These are phyloP conservation scores for Acyrthosiphon pisum DNA, from an alignment of 1,140 invertebrate genomes.

Conservation along the genomic window DNA sequence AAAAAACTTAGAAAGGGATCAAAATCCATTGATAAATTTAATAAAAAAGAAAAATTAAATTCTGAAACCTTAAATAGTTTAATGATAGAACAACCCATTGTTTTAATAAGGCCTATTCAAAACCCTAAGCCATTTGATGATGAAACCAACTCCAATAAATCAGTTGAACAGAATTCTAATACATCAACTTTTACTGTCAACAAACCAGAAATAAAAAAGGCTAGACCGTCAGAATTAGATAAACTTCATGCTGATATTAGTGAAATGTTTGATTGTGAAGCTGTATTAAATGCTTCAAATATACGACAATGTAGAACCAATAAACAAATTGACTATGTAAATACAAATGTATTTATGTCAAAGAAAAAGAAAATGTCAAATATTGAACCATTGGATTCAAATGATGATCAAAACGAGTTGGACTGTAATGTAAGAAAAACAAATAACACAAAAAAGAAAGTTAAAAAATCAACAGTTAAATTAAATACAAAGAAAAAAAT, in stretches of 20 bases:
- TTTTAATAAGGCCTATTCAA: neutral
- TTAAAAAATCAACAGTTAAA: constrained; percentile 8
- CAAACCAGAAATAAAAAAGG: constrained; percentile 14
- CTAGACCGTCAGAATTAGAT: constrained; percentile 30
- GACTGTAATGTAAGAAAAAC: neutral
- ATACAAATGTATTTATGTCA: neutral
- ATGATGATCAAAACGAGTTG: neutral
- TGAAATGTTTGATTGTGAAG: constrained; percentile 34
- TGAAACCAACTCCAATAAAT: neutral
- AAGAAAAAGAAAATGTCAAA: neutral
- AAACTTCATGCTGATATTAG: constrained; percentile 51
- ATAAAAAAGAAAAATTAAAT: neutral
- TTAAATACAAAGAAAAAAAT: neutral
- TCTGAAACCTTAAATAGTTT: neutral
- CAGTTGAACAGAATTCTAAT: neutral
- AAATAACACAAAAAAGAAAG: neutral
- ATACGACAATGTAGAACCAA: constrained; percentile 39
- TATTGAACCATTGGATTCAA: neutral
- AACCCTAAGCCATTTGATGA: neutral
- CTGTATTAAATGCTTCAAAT: constrained; percentile 17
- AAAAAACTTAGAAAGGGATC: neutral
- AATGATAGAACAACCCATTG: neutral
- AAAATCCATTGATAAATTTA: neutral
- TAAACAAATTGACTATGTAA: constrained; percentile 27
- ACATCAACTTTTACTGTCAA: neutral